Conservation (phyloP, 2,113 vertebrate species). For the Corydoras sp. region DNA sequence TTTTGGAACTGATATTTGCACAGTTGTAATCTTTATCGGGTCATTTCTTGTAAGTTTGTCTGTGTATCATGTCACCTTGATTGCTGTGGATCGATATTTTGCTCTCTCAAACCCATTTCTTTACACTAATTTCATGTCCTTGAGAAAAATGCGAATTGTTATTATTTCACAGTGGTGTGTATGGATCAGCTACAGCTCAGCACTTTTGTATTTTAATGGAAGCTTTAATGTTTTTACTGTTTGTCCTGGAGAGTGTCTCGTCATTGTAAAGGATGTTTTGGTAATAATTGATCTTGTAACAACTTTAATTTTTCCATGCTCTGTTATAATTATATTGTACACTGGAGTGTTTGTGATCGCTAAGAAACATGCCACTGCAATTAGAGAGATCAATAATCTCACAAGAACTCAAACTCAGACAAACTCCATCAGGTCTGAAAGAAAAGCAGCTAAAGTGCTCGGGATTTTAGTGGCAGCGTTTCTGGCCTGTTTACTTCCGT, state of each 20-base stretch:
- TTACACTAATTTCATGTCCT: slow-evolving; percentile 35
- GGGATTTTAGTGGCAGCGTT: slow-evolving; percentile 37
- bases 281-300: slow-evolving; percentile 35
- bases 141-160: neutral
- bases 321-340: slow-evolving; percentile 32
- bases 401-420: neutral
- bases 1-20: slow-evolving; percentile 12
- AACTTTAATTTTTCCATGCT: slow-evolving; percentile 29
- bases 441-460: slow-evolving; percentile 35
- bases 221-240: no score
- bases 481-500: slow-evolving; percentile 31
- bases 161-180: slow-evolving; percentile 10
- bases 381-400: slow-evolving; percentile 4
- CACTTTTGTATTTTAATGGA: no score
- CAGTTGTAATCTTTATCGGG: neutral
- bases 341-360: slow-evolving; percentile 27
- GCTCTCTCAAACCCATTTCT: slow-evolving; percentile 35
- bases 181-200: no score
- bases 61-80: slow-evolving; percentile 23
- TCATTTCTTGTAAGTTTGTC: neutral
- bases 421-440: slow-evolving; percentile 8
- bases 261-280: neutral
- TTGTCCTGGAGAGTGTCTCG: no score
- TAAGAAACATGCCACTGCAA: slow-evolving; percentile 47
- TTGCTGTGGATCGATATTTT: slow-evolving; percentile 38